Evolutionary conservation across 1,140 invertebrate species (phyloP), one percentile per base, ranked within the genome.

Genomic region (Drosophila grimshawi): DNA sequence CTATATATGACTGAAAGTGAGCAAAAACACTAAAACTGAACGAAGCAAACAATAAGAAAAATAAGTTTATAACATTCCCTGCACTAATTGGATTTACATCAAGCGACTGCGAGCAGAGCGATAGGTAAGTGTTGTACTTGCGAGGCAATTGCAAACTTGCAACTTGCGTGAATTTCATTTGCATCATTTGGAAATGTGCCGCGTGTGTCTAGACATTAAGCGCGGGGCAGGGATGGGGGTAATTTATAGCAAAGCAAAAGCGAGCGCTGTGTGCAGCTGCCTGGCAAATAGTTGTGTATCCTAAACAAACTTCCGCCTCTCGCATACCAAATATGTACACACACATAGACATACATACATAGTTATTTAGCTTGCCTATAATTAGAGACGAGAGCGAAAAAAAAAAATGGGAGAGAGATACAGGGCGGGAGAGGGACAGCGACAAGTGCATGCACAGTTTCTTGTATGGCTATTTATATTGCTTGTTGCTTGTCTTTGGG

Each of bases 241-340:
- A 19, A 19, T 19, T 19, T 19, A 19, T 30, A 41, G 56, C 19
- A n/a, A 10, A 19, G 10, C 8, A 4, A 62, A 49, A 37, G 46
- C 39, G 48, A 39, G 51, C 49, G 71, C 57, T 72, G 75, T 66
- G 75, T 75, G 82, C 72, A 78, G 66, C 82, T 88, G 83, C 64
- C 60, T 75, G 73, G 48, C 46, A 49, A 59, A 41, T 56, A 49
- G 37, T 62, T 51, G 51, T 53, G 67, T 76, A 86, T 83, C 83
- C 82, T 88, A 89, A 86, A 86, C 83, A 86, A 86, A 86, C 85
- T 86, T 86, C 83, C 83, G 85, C 80, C 81, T 80, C 48, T 60
- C 62, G 56, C 37, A 71, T 52, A 72, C 78, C 60, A 64, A 69
- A 78, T 72, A 76, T 39, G 78, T 43, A 43, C n/a, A n/a, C 39